These are phyloP conservation scores for Silurus lanzhouensis DNA, from an alignment of 2,797 vertebrate genomes.

Conservation along the genomic window DNA sequence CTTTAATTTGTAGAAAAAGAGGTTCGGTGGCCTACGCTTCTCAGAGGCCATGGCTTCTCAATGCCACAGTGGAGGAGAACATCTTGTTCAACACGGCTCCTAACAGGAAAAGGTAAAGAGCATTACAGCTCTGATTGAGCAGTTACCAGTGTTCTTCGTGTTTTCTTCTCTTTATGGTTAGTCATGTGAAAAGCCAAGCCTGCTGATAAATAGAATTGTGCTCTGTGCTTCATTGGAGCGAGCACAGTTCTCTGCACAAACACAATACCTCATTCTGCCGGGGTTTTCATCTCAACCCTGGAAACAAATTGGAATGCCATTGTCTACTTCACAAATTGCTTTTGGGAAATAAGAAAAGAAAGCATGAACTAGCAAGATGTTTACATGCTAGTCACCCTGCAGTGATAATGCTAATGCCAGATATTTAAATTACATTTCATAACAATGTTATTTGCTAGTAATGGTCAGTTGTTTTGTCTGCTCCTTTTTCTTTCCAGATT, in stretches of 20 bases:
- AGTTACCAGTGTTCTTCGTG: conserved; percentile 24
- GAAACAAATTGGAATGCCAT: conserved; percentile 14
- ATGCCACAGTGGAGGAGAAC: conserved; percentile 91
- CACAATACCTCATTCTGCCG: conserved; percentile 43
- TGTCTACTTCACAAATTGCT: conserved; percentile 23
- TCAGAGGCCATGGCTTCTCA: conserved; percentile 97
- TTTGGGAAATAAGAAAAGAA: not conserved
- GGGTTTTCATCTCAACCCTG: conserved; percentile 32
- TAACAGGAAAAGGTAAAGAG: conserved; percentile 88
- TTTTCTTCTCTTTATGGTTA: conserved; percentile 27
- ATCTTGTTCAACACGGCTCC: conserved; percentile 94
- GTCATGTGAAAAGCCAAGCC: conserved; percentile 31
- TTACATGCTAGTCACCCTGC: not conserved
- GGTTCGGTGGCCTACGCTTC: conserved; percentile 92
- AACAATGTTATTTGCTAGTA: not conserved
- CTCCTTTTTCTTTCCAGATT: too few species aligned
- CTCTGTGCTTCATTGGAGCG: conserved; percentile 11
- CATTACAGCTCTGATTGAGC: not conserved
- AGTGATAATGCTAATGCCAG: not conserved
- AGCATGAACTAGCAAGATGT: not conserved
- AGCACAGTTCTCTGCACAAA: conserved; percentile 45
- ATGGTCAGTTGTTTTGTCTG: not conserved
- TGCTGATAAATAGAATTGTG: conserved; percentile 26
- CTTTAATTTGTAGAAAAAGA: conserved; percentile 78
- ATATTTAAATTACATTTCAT: not conserved